Conservation (phyloP, 2,888 invertebrate genomes). For the Leucania comma region DNA sequence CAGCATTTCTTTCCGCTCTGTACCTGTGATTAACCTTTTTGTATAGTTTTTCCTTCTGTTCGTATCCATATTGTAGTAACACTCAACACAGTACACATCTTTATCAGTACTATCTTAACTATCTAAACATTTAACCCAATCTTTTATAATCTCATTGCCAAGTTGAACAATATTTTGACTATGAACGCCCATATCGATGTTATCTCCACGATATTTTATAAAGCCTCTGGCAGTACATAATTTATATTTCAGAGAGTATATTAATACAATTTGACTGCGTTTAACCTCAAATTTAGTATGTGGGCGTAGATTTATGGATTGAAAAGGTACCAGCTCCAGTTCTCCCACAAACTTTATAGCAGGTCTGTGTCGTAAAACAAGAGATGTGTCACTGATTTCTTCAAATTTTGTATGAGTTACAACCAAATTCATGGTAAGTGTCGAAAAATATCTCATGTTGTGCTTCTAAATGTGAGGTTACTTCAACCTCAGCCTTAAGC, state of each 20-base stretch:
- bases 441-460: not conserved
- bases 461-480: not conserved
- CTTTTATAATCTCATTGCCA: constrained; percentile 70
- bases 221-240: constrained; percentile 51
- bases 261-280: constrained; percentile 59
- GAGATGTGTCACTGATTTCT: constrained; percentile 30
- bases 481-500: constrained; percentile 1
- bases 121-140: constrained; percentile 67
- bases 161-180: constrained; percentile 67
- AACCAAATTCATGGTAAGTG: not conserved
- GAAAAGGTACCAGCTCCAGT: constrained; percentile 51
- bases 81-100: constrained; percentile 35
- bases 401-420: not conserved
- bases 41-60: constrained; percentile 10
- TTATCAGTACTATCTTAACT: constrained; percentile 68
- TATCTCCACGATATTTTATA: constrained; percentile 60
- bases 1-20: not conserved
- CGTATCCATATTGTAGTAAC: constrained; percentile 12
- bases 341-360: constrained; percentile 42
- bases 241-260: constrained; percentile 42
- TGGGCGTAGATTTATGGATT: constrained; percentile 65
- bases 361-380: constrained; percentile 15
- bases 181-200: constrained; percentile 51
- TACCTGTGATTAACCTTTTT: not conserved
- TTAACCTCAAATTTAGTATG: constrained; percentile 59